Conservation (phyloP, 2,797 vertebrate species). For the Anas acuta region DNA sequence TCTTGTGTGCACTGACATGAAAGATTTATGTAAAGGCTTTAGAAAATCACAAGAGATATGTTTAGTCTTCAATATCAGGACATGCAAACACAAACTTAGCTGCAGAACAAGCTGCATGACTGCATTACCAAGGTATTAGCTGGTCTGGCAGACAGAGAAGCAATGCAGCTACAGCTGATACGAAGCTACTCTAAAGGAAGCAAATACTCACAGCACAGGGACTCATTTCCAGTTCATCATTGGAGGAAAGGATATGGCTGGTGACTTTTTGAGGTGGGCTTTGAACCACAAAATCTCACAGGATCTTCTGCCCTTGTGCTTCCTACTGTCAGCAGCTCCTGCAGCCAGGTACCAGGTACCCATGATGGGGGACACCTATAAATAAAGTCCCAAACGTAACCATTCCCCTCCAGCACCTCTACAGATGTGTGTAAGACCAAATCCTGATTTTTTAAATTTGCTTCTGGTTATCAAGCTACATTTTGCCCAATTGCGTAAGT, state of each 20-base stretch:
- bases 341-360: neutral
- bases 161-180: neutral
- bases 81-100: neutral
- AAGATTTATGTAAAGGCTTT: neutral
- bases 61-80: neutral
- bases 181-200: neutral
- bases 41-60: neutral
- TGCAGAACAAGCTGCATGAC: neutral
- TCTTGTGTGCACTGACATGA: neutral
- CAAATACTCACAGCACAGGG: neutral
- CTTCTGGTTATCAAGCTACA: neutral
- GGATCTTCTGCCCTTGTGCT: neutral
- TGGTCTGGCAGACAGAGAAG: neutral
- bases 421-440: neutral
- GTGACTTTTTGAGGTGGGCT: neutral
- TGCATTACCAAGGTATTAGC: neutral
- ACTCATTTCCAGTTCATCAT: neutral
- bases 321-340: fast-evolving
- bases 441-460: neutral
- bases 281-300: fast-evolving
- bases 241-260: neutral
- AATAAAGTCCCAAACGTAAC: neutral
- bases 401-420: neutral
- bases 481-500: neutral
- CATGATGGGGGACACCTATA: neutral